Base-by-base conservation (phyloP, 2,113 vertebrate species). In the Mobula hypostoma region DNA sequence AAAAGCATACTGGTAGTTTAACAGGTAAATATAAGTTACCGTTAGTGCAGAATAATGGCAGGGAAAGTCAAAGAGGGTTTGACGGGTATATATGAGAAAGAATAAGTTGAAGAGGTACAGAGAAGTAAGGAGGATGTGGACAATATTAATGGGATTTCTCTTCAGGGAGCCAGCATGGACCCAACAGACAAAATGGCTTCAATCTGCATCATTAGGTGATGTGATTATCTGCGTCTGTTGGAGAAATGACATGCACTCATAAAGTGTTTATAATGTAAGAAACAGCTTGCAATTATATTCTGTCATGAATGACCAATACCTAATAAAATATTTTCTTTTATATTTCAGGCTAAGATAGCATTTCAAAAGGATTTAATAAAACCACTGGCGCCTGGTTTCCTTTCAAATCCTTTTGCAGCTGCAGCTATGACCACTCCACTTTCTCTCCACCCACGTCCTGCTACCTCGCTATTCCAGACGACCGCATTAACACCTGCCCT, bases 301-400 rank as follows among this genome's bases (percentile, higher is more conserved):
- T 93, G 11, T 36, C 2, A 91, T 91, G 27, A 91, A 7, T 91
- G 27, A 36, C n/a, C 2, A 19, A 76, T 24, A 93, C 70, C 14
- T 93, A 93, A 90, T 74, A 74, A 94, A n/a, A 29, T 56, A 12
- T 40, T 82, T 74, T 82, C 21, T 72, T 72, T 74, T 93, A 17
- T 74, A 82, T 82, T 95, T 83, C 95, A 98, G 98, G 98, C 97
- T 94, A 98, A 98, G 95, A 97, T 98, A 8, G 98, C 97, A 95
- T 97, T 97, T 96, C 97, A 98, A 96, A 98, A 98, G 95, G 98
- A 99, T 94, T 95, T 98, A 96, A 97, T 98, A 94, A 99, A 98
- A 96, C 98, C 98, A 0, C 95, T 98, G 96, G 96, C 98, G 58
- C 97, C 98, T 0, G 96, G 98, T 94, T 98, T 99, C 95, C 97